A percentile compares a stretch with the other conserved stretches of the same genome.
These are phyloP conservation scores for Camponotus pennsylvanicus DNA, from an alignment of 1,140 invertebrate genomes.

Conservation along the genomic window DNA sequence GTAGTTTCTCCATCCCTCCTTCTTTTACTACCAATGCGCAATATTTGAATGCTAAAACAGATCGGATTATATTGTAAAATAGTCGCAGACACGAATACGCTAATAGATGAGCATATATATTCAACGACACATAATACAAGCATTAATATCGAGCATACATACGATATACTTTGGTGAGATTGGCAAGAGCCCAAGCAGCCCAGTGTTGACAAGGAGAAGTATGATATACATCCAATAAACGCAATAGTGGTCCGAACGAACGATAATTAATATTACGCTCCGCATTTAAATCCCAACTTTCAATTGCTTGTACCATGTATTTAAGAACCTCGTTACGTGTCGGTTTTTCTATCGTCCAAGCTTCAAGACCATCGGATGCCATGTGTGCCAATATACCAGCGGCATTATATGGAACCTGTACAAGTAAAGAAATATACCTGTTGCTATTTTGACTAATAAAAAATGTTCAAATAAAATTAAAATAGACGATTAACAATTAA, in stretches of 20 bases:
- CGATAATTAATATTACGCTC: constrained; percentile 98
- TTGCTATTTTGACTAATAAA: background rate
- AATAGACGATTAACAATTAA: background rate
- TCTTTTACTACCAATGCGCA: constrained; percentile 94
- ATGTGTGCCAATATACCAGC: constrained; percentile 98
- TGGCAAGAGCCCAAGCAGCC: constrained; percentile 99
- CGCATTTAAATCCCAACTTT: constrained; percentile 94
- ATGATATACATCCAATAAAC: constrained; percentile 92
- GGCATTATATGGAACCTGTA: constrained; percentile 97
- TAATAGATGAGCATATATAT: background rate
- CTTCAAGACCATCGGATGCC: constrained; percentile 95
- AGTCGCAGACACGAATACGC: background rate
- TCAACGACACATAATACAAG: background rate
- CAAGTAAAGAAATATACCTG: background rate
- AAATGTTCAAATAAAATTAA: background rate
- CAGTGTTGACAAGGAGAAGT: constrained; percentile 97
- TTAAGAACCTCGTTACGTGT: constrained; percentile 91
- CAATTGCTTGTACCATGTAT: constrained; percentile 93
- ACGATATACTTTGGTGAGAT: constrained; percentile 97
- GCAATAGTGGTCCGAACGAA: constrained; percentile 96
- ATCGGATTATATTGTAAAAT: background rate
- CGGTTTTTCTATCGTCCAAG: constrained; percentile 93
- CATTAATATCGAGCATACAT: constrained; percentile 85
- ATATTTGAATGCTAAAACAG: constrained; percentile 92
- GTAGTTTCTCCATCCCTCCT: constrained; percentile 92